phyloP scores from a whole-genome alignment of 2,888 invertebrate genomes.

The Netelia melanura region DNA sequence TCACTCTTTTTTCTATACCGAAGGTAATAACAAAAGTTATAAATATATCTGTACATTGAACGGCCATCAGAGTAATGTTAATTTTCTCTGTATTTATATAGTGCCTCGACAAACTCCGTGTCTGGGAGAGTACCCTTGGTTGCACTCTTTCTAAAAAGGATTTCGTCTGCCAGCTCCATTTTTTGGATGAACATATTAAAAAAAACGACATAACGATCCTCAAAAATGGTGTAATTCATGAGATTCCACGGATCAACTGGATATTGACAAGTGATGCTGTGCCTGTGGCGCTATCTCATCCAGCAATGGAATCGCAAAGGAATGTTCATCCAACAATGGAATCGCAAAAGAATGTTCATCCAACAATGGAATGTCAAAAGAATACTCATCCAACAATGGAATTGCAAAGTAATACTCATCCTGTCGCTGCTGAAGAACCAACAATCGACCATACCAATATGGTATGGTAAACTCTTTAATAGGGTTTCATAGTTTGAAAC shows the following conservation, averaged over 20 bases:
- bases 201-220: neutral
- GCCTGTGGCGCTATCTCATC: neutral
- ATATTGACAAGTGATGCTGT: neutral
- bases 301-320: neutral
- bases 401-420: neutral
- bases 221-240: neutral
- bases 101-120: neutral
- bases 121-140: neutral
- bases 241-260: neutral
- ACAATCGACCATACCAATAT: too few species aligned
- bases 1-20: conserved; percentile 8
- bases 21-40: neutral
- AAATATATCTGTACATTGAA: too few species aligned
- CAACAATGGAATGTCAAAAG: too few species aligned
- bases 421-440: neutral
- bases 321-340: too few species aligned
- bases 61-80: too few species aligned
- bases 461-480: too few species aligned
- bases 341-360: too few species aligned
- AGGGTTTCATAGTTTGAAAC: too few species aligned
- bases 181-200: neutral
- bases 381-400: neutral
- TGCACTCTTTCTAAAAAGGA: neutral
- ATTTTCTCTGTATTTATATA: neutral
- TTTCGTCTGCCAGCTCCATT: neutral